phyloP scores from a whole-genome alignment of 2,113 vertebrate genomes.

The Cyanoramphus novaezelandiae region DNA sequence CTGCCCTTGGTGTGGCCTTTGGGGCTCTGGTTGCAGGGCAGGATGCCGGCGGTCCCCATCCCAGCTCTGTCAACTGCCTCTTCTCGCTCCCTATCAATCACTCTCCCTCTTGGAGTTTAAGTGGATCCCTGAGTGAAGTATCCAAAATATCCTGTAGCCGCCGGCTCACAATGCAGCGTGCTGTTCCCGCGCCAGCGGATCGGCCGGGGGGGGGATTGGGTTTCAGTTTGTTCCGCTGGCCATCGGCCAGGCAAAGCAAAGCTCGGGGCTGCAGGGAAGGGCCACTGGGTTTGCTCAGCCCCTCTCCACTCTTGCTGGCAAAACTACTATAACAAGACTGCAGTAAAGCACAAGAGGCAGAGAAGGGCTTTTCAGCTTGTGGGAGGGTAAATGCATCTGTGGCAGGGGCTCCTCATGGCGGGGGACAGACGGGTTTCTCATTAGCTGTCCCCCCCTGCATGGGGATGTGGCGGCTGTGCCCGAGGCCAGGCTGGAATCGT shows the following conservation, averaged over 20 bases:
- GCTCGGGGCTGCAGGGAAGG: conserved; percentile 45
- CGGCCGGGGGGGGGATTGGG: conserved; percentile 62
- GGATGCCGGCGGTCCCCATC: accelerated
- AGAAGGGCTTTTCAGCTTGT: conserved; percentile 25
- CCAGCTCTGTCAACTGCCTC: conserved; percentile 22
- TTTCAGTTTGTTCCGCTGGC: conserved; percentile 69
- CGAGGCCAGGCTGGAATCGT: background rate
- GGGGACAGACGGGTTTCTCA: conserved; percentile 65
- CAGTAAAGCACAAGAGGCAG: conserved; percentile 59
- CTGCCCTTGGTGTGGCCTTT: background rate
- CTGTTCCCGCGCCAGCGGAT: conserved; percentile 61
- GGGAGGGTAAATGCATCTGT: conserved; percentile 11
- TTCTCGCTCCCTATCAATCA: conserved; percentile 61
- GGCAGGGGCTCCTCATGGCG: accelerated
- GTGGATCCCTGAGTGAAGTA: conserved; percentile 72
- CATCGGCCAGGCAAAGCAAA: conserved; percentile 75
- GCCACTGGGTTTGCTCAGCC: conserved; percentile 48
- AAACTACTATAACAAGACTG: conserved; percentile 51
- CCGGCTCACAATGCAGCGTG: conserved; percentile 59
- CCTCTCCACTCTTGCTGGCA: conserved; percentile 56
- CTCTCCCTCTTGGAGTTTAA: conserved; percentile 65
- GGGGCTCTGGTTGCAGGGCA: accelerated
- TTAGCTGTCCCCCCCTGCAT: background rate
- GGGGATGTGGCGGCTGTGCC: background rate
- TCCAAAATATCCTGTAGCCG: conserved; percentile 44